phyloP scores from a whole-genome alignment of 2,797 vertebrate species.

The Melanotaenia nigrans region DNA sequence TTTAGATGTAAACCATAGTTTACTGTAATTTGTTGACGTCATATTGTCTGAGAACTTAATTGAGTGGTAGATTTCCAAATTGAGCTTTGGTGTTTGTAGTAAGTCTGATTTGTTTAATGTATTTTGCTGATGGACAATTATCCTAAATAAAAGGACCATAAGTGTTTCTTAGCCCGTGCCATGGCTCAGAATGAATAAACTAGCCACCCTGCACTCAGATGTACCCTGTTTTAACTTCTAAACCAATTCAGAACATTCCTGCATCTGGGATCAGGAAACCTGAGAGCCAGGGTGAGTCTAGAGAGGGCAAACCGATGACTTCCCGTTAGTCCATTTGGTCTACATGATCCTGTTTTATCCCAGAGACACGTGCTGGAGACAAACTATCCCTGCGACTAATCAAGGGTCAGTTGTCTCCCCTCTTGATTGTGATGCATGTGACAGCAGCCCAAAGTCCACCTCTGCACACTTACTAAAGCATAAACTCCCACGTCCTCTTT shows the following conservation, averaged over 20 bases:
- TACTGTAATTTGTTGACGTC: background rate
- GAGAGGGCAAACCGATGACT: conserved; percentile 55
- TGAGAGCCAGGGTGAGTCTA: conserved; percentile 46
- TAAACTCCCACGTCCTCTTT: conserved; percentile 10
- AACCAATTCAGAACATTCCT: conserved; percentile 65
- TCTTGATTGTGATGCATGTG: conserved; percentile 36
- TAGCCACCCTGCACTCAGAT: conserved; percentile 36
- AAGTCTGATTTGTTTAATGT: background rate
- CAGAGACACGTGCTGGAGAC: conserved; percentile 59
- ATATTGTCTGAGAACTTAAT: background rate
- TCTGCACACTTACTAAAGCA: background rate
- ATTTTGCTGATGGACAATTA: background rate
- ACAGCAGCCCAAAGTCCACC: conserved; percentile 25
- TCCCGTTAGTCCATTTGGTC: conserved; percentile 57
- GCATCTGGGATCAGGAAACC: conserved; percentile 56
- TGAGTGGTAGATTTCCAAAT: background rate
- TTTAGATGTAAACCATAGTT: background rate
- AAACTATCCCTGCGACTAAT: conserved; percentile 70
- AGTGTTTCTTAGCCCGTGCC: no score
- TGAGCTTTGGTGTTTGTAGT: background rate
- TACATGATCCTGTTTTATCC: conserved; percentile 64
- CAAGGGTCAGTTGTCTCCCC: conserved; percentile 50
- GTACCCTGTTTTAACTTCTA: conserved; percentile 29
- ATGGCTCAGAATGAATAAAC: conserved; percentile 12
- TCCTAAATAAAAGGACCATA: no score